Evolutionary conservation across 2,113 vertebrate genomes (phyloP).

Genomic region (Archilochus colubris): DNA sequence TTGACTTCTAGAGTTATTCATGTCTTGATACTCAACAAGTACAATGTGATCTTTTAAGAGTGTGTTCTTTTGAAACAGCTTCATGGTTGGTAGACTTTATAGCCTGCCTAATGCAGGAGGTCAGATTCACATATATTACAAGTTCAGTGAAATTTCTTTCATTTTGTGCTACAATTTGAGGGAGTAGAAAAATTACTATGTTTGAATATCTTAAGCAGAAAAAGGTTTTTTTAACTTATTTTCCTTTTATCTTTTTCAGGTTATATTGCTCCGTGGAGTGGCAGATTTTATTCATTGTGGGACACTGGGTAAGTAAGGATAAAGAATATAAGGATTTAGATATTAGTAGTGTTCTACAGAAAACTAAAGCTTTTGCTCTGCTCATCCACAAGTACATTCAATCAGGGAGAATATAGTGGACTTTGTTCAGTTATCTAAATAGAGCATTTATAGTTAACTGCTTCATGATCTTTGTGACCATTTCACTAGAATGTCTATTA

Average conservation of each 20-base stretch:
- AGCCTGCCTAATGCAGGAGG: neutral
- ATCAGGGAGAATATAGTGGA: neutral
- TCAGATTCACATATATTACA: neutral
- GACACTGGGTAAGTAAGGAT: constrained; percentile 93
- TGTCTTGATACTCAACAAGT: neutral
- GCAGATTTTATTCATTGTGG: constrained; percentile 98
- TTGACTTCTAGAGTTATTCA: neutral
- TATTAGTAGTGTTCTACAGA: neutral
- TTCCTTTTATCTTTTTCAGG: constrained; percentile 75
- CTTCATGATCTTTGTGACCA: neutral
- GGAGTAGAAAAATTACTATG: neutral
- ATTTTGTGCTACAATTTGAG: neutral
- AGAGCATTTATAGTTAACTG: neutral
- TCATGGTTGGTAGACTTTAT: neutral
- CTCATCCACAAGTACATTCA: neutral
- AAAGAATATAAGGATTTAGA: neutral
- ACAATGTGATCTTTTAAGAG: neutral
- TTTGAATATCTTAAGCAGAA: neutral
- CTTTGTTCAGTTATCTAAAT: neutral
- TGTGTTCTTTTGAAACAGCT: neutral
- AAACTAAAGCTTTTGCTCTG: neutral
- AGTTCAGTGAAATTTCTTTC: neutral
- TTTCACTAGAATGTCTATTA: neutral
- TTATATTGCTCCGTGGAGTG: constrained; percentile 98
- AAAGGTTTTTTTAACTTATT: neutral